A percentile compares a stretch with the other conserved stretches of the same genome.
Evolutionary conservation across 1,140 invertebrate genomes (phyloP).

Genomic region (Muscidifurax raptorellus): DNA sequence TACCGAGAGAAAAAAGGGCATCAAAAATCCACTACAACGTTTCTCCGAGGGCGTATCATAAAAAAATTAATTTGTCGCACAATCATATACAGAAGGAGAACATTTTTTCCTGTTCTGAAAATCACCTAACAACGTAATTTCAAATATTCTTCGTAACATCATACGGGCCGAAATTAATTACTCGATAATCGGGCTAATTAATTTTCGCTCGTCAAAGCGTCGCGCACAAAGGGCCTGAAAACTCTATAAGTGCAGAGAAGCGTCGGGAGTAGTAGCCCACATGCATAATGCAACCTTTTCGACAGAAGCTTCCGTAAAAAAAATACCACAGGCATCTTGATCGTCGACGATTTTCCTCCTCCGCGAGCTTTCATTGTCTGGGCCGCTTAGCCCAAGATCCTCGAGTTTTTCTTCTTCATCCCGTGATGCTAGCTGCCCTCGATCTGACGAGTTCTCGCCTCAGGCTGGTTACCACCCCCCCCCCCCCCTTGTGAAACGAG

Average conservation of each 20-base stretch:
- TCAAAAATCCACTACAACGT: not conserved
- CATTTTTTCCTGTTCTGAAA: too few relatives aligned
- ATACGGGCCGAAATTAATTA: not conserved
- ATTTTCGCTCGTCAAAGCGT: not conserved
- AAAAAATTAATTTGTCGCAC: not conserved
- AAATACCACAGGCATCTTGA: not conserved
- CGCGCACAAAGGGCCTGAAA: not conserved
- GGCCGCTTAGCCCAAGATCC: not conserved
- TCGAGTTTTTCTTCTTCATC: not conserved
- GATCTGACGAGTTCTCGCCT: not conserved
- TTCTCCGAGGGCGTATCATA: not conserved
- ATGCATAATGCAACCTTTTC: not conserved
- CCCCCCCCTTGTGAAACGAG: too few relatives aligned
- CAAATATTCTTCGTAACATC: too few relatives aligned
- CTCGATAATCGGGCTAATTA: not conserved
- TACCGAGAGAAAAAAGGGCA: not conserved
- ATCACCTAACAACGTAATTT: too few relatives aligned
- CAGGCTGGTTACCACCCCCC: not conserved
- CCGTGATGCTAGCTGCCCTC: not conserved
- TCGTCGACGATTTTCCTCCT: not conserved
- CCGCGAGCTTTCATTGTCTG: not conserved
- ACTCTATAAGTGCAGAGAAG: not conserved
- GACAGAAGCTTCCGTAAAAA: not conserved
- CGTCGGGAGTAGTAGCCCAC: not conserved
- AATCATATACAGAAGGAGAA: too few relatives aligned